These are phyloP conservation scores for Leucophora obtusa DNA, from an alignment of 2,888 invertebrate species.

Conservation along the genomic window DNA sequence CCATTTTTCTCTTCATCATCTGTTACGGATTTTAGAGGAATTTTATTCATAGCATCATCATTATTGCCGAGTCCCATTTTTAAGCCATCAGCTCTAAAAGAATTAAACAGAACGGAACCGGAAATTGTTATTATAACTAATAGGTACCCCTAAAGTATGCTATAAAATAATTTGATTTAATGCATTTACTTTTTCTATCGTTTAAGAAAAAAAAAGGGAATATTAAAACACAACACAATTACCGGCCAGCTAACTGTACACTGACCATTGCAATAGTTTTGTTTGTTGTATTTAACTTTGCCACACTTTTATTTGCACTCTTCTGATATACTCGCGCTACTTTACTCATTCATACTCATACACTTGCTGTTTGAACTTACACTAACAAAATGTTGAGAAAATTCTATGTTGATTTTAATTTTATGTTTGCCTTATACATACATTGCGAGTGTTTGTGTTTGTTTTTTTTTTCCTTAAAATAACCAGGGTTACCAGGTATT, in stretches of 20 bases:
- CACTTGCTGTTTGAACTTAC: background rate
- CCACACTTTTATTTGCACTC: conserved; percentile 7
- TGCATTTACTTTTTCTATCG: background rate
- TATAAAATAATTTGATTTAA: conserved; percentile 10
- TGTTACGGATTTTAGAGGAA: conserved; percentile 73
- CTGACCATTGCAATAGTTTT: conserved; percentile 34
- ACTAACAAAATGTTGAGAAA: background rate
- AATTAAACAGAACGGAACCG: background rate
- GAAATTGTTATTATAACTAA: conserved; percentile 4
- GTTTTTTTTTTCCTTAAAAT: background rate
- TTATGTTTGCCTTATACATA: background rate
- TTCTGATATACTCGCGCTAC: background rate
- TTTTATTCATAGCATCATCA: conserved; percentile 76
- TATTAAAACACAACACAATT: conserved; percentile 29
- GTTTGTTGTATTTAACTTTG: conserved; percentile 21
- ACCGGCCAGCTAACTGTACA: conserved; percentile 47
- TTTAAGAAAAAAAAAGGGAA: background rate
- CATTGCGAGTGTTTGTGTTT: background rate
- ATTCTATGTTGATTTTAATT: background rate
- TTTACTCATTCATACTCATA: conserved; percentile 12
- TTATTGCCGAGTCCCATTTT: conserved; percentile 75
- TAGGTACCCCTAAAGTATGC: conserved; percentile 63
- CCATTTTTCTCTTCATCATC: conserved; percentile 76
- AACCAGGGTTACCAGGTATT: background rate
- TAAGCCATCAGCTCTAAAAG: conserved; percentile 71